Percentiles rank a stretch among this genome's conserved stretches.
These are phyloP conservation scores for Lasioglossum calceatum DNA, from an alignment of 2,888 invertebrate genomes.

Conservation along the genomic window DNA sequence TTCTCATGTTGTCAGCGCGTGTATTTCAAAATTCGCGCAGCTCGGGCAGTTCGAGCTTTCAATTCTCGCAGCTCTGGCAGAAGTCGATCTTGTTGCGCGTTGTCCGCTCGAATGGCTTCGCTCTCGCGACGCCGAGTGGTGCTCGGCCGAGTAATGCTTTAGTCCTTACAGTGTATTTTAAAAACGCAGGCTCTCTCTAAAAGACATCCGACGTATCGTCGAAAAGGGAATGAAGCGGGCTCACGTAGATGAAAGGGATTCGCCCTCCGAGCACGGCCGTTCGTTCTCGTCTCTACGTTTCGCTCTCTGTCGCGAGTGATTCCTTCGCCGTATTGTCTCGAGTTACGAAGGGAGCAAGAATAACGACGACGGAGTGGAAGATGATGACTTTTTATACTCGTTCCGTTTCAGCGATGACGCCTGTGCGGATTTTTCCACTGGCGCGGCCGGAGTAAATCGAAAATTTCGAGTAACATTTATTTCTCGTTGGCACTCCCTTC, in stretches of 20 bases:
- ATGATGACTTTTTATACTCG: background rate
- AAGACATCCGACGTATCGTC: background rate
- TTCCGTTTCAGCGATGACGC: background rate
- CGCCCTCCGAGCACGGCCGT: background rate
- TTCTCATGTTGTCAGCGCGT: too few relatives aligned
- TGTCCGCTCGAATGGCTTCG: background rate
- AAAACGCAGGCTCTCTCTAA: background rate
- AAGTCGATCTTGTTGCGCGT: too few relatives aligned
- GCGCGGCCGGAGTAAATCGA: background rate
- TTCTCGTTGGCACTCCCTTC: background rate
- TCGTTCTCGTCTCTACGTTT: background rate
- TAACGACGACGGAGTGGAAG: background rate
- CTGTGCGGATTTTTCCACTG: background rate
- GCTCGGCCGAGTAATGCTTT: background rate
- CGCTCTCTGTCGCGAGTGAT: background rate
- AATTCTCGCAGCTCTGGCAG: background rate
- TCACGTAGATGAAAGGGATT: constrained; percentile 1
- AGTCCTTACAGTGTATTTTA: constrained; percentile 14
- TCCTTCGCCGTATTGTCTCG: background rate
- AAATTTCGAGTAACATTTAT: background rate
- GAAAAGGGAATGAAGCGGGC: background rate
- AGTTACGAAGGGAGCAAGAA: background rate
- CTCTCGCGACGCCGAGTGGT: background rate
- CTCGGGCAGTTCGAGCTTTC: background rate
- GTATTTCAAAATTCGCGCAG: background rate